Evolutionary conservation across 2,888 invertebrate genomes (phyloP), one percentile per base, ranked within the genome.

Genomic region (Oligia latruncula): DNA sequence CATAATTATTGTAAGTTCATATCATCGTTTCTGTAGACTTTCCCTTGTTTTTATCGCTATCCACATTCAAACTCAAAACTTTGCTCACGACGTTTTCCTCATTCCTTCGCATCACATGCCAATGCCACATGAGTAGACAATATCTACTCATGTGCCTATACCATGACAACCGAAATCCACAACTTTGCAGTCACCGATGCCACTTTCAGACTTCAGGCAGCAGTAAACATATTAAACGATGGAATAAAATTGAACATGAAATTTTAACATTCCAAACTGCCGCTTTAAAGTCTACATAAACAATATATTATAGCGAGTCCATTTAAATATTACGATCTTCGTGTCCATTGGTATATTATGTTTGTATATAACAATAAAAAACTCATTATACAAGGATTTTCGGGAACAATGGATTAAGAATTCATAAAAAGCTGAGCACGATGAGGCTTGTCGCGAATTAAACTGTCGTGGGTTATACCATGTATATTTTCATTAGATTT

Each of bases 341-440:
- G 35, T 55, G 80, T 78, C 5, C 55, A 67, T 68, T 62, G 58
- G 17, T 20, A 8, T 65, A 58, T 67, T 65, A 58, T 67, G 64
- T 74, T 74, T 74, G 67, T 65, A 62, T 52, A 60, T 71, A 60
- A 66, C 60, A 81, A 81, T 87, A 80, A 90, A 92, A 92, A 91
- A 87, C 91, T 92, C 92, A 92, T 93, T 92, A 91, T 82, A 78
- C 83, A 78, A 85, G 91, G 90, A 90, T 92, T 91, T 88, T 83
- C 85, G 76, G 88, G 84, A 87, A 91, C 91, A 92, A 90, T 89
- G 92, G 90, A 92, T 93, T 92, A 92, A 85, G 91, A 90, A 92
- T 92, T 91, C 89, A 92, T 91, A 90, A 91, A 91, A 91, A 89
- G 82, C 83, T 87, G 80, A 68, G 68, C 68, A 76, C 78, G 86